These are phyloP conservation scores for Orthosia cruda DNA, from an alignment of 2,888 invertebrate species.

Conservation along the genomic window DNA sequence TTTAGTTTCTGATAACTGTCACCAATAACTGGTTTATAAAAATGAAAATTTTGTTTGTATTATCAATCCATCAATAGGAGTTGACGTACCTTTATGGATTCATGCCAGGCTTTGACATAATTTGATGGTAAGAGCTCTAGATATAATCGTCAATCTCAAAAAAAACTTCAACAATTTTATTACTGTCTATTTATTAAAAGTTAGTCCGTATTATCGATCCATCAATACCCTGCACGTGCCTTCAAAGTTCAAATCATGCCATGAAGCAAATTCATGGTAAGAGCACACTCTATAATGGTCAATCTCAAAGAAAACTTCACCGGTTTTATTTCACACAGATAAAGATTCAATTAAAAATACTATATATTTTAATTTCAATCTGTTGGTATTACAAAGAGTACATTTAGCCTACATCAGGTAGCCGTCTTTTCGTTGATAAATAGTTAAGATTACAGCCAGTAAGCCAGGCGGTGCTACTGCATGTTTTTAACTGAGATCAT, in stretches of 20 bases:
- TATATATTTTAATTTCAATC: slow-evolving; percentile 21
- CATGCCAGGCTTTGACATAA: too few relatives aligned
- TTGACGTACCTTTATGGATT: too few relatives aligned
- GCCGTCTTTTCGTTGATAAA: slow-evolving; percentile 59
- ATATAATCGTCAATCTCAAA: too few relatives aligned
- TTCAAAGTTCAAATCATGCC: background rate
- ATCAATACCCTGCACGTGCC: background rate
- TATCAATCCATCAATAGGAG: too few relatives aligned
- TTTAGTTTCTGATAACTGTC: too few relatives aligned
- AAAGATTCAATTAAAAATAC: slow-evolving; percentile 14
- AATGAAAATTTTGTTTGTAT: too few relatives aligned
- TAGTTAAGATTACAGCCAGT: slow-evolving; percentile 60
- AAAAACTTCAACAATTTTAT: too few relatives aligned
- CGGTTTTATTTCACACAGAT: background rate
- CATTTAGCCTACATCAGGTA: slow-evolving; percentile 61
- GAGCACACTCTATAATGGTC: background rate
- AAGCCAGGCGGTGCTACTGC: slow-evolving; percentile 33
- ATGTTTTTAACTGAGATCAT: slow-evolving; percentile 64
- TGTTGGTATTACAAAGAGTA: slow-evolving; percentile 53
- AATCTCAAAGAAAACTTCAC: slow-evolving; percentile 9
- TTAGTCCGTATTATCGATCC: too few relatives aligned
- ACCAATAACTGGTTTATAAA: too few relatives aligned
- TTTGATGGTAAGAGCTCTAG: too few relatives aligned
- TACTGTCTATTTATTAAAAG: background rate
- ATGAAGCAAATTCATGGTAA: background rate